Evolutionary conservation across 2,113 vertebrate species (phyloP), one percentile per base, ranked within the genome.

Genomic region (Pelodiscus sinensis): DNA sequence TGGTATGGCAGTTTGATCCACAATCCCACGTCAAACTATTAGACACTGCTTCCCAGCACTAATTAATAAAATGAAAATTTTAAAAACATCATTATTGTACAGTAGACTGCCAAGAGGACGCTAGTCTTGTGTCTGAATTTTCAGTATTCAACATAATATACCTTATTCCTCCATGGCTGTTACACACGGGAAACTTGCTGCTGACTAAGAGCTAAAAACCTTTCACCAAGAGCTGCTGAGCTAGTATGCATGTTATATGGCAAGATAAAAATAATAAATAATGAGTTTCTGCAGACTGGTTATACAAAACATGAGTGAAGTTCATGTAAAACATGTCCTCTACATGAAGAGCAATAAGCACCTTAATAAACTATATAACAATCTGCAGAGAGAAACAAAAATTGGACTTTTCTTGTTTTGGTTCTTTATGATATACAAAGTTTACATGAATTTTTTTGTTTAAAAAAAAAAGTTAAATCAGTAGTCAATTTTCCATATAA

Each of bases 191-290:
- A 0, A 1, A 77, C 38, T 79, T 57, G 75, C 21, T 85, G 25
- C 8, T 1, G 8, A 80, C 35, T 84, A 82, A n/a, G 56, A 90
- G 51, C 88, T 62, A 68, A 80, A 31, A 38, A 62, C 84, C 87
- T 88, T 91, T 90, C 77, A 94, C 68, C 89, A 95, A 79, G 16
- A 95, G 87, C 55, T 11, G n/a, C 16, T 71, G n/a, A 71, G 8
- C 71, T 85, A 52, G 16, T 1, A 52, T 55, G 44, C 79, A 54
- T 79, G 91, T 29, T 52, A 85, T 79, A 18, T 6, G 89, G 77
- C 79, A 82, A 94, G 92, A 96, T 94, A 96, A 92, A 93, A 94
- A 94, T 94, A 68, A 85, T 6, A 82, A 94, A 96, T 96, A 96
- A 95, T 90, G 84, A 95, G 93, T 91, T 96, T 97, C 94, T 94